A percentile compares a stretch with the other conserved stretches of the same genome.
These are phyloP conservation scores for Hormiphora californensis DNA, from an alignment of 37 sponge, comb jelly and placozoan genomes.

Conservation along the genomic window DNA sequence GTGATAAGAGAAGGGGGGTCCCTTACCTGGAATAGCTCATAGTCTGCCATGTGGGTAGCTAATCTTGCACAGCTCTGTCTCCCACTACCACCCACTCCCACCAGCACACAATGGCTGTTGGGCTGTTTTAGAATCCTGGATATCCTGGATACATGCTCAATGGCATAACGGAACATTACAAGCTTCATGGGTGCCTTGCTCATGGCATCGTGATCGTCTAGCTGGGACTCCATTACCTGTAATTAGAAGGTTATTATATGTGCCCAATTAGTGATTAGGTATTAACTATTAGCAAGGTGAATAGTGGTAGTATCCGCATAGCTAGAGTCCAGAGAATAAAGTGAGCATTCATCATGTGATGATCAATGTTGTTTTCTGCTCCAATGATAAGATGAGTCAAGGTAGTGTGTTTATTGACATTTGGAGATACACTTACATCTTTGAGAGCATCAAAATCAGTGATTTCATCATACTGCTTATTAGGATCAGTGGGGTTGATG, in stretches of 20 bases:
- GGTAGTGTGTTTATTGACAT: not conserved
- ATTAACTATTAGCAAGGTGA: not conserved
- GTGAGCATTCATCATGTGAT: too few species aligned
- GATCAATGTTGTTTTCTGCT: too few species aligned
- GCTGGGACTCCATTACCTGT: conserved; percentile 51
- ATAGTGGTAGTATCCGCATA: too few species aligned
- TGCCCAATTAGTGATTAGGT: not conserved
- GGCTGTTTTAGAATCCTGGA: conserved; percentile 57
- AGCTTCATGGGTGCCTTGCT: conserved; percentile 59
- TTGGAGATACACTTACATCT: not conserved
- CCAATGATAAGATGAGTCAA: too few species aligned
- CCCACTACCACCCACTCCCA: conserved; percentile 75
- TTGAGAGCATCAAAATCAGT: conserved; percentile 57
- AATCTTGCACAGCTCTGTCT: conserved; percentile 90
- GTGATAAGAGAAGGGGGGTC: too few species aligned
- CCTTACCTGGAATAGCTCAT: conserved; percentile 85
- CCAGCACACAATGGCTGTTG: conserved; percentile 56
- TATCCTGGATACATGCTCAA: conserved; percentile 59
- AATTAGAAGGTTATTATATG: not conserved
- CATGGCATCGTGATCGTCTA: conserved; percentile 55
- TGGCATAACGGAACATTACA: conserved; percentile 57
- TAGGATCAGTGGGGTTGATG: conserved; percentile 43
- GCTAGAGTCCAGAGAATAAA: too few species aligned
- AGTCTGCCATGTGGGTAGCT: conserved; percentile 96
- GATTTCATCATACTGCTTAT: conserved; percentile 54